These are phyloP conservation scores for Sipha maydis DNA, from an alignment of 2,888 invertebrate genomes.

Conservation along the genomic window DNA sequence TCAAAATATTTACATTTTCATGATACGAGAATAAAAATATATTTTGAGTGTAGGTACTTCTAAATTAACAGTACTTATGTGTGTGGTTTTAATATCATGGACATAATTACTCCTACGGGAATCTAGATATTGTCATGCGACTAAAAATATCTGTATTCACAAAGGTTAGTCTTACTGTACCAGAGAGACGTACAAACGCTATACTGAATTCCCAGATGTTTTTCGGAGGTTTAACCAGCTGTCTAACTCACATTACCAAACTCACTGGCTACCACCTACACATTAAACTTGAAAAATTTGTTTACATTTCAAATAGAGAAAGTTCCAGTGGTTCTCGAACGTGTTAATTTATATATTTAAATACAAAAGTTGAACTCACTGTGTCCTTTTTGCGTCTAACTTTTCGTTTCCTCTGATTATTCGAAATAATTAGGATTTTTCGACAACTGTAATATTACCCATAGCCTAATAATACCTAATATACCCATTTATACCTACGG, in stretches of 20 bases:
- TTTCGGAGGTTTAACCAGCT: neutral
- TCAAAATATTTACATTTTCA: neutral
- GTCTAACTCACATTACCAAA: neutral
- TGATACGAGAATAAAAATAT: neutral
- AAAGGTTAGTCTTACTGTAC: neutral
- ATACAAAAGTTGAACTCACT: too few relatives aligned
- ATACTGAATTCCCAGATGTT: conserved; percentile 16
- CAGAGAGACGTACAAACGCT: neutral
- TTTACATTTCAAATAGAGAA: neutral
- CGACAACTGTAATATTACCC: too few relatives aligned
- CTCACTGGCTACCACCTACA: neutral
- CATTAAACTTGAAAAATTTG: neutral
- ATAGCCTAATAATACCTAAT: too few relatives aligned
- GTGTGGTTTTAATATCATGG: neutral
- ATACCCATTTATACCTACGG: too few relatives aligned
- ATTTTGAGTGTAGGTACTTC: neutral
- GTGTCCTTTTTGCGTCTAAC: too few relatives aligned
- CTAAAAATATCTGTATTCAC: conserved; percentile 41
- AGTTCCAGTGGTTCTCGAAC: neutral
- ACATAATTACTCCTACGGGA: conserved; percentile 31
- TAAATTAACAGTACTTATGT: neutral
- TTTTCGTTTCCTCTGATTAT: neutral
- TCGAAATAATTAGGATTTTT: too few relatives aligned
- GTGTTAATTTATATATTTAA: neutral
- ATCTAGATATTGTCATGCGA: neutral